Base-by-base conservation (phyloP, 2,888 invertebrate species). In the Phlogophora meticulosa region DNA sequence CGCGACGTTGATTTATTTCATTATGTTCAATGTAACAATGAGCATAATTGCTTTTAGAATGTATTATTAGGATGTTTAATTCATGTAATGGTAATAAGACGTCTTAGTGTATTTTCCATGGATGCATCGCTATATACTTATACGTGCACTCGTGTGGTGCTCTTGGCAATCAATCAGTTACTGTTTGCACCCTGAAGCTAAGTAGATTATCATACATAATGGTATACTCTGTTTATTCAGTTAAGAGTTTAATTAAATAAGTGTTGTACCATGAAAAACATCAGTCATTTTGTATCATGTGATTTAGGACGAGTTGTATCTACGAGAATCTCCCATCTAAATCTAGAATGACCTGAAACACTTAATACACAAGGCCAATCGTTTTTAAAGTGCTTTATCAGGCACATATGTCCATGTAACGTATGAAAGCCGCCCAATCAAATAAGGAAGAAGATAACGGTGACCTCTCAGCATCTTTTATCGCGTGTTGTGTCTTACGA, bases 381-480 rank as follows among this genome's bases (percentile, higher is more conserved):
- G 53, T 67, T 70, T 72, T 67, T 60, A 62, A 67, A 70, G 34
- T 52, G 52, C 63, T 72, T 77, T 83, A 85, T 85, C 81, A 72
- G 61, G 68, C 70, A 63, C 69, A 77, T 70, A 80, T 61, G 80
- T 81, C 78, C 76, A 55, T 76, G 76, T 82, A 80, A 81, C 71
- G 65, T 76, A 82, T 59, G 75, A 86, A 86, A 83, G 83, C 75
- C 67, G 64, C 78, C 76, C 78, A 80, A 87, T 84, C 85, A 83
- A 85, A 88, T 86, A 85, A 85, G 89, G 87, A 87, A 88, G 86
- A 74, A 68, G 87, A 87, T 86, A 87, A 80, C 63, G 67, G 72
- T 85, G 85, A 87, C 87, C 87, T 83, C 83, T 72, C 71, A 72
- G 73, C 69, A 75, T 78, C 78, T 84, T 73, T 84, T 85, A 86